A percentile compares a stretch with the other conserved stretches of the same genome.
Conservation (phyloP, 2,888 invertebrate species). For the Melanophora roralis region DNA sequence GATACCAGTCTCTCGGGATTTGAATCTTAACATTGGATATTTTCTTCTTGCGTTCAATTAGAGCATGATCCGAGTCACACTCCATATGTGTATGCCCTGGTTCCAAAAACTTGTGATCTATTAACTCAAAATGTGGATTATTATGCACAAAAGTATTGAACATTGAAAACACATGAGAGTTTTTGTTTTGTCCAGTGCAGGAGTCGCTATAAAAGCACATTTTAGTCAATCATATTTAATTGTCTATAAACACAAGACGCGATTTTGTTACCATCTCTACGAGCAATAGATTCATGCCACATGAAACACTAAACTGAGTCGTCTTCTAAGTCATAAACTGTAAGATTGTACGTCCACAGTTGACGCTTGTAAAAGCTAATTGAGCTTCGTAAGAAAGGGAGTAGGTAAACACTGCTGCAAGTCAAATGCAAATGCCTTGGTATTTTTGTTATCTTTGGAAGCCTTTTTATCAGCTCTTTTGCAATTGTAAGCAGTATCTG, state of each 20-base stretch:
- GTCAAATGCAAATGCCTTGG: no score
- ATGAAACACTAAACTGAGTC: slow-evolving; percentile 40
- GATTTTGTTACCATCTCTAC: slow-evolving; percentile 51
- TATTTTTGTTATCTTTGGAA: slow-evolving; percentile 39
- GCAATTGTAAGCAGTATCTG: slow-evolving; percentile 40
- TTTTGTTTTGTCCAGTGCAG: slow-evolving; percentile 54
- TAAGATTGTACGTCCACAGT: slow-evolving; percentile 42
- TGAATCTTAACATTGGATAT: slow-evolving; percentile 47
- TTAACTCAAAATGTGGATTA: slow-evolving; percentile 46
- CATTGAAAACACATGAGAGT: slow-evolving; percentile 52
- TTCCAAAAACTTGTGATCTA: slow-evolving; percentile 53
- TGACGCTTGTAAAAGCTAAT: slow-evolving; percentile 35
- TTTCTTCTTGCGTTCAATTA: slow-evolving; percentile 56
- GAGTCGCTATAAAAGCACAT: slow-evolving; percentile 51
- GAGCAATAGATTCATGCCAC: slow-evolving; percentile 49
- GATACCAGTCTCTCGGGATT: slow-evolving; percentile 52
- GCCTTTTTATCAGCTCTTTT: slow-evolving; percentile 50
- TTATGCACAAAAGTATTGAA: slow-evolving; percentile 45
- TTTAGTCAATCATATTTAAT: slow-evolving; percentile 33
- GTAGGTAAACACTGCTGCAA: slow-evolving; percentile 47
- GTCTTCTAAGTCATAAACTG: slow-evolving; percentile 37
- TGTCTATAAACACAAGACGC: slow-evolving; percentile 37
- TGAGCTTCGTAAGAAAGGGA: slow-evolving; percentile 37
- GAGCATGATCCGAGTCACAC: slow-evolving; percentile 52
- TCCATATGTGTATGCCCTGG: slow-evolving; percentile 55